Evolutionary conservation across 2,797 vertebrate genomes (phyloP), one percentile per base, ranked within the genome.

Genomic region (Hipposideros larvatus): DNA sequence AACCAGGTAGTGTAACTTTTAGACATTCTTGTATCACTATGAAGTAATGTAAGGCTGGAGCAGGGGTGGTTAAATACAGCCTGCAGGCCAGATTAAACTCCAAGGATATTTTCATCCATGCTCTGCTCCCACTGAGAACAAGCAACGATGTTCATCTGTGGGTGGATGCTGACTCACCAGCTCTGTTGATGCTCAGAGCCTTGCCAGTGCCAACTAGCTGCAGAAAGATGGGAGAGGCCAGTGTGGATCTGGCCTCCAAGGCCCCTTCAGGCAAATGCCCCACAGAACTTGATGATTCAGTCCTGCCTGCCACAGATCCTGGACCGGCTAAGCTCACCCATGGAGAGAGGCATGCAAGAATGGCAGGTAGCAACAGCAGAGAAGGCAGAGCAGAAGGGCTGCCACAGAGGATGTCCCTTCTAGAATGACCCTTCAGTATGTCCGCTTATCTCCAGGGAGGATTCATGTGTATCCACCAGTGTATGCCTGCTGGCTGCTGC

Each of bases 71-170:
- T 90, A 91, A 90, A 79, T 61, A 74, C 15, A 87, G 88, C 85
- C 95, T 88, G 73, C 63, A n/a, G 93, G 92, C 68, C 77, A 74
- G 77, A 74, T 84, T 83, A 83, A 87, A 37, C 74, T 34, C 91
- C 53, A 73, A 41, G 70, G 70, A n/a, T 79, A 82, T 57, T 92
- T 92, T 68, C 84, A 73, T 75, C 51, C 6, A 0, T 4, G 11
- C n/a, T 94, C 28, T 75, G 78, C 85, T 82, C 78, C 66, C 73
- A 71, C 53, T 28, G 84, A 61, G 77, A 91, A 61, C 26, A 90
- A 94, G 85, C 71, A 91, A 22, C 43, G 77, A 21, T 78, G 26
- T 63, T 96, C 26, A 34, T 15, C 70, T 55, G 73, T 94, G 78
- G 87, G 79, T 4, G 31, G 73, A 37, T 3, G 63, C 75, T 93